A percentile compares a stretch with the other conserved stretches of the same genome.
Conservation (phyloP, 2,797 vertebrate species). For the Meda fulgida region DNA sequence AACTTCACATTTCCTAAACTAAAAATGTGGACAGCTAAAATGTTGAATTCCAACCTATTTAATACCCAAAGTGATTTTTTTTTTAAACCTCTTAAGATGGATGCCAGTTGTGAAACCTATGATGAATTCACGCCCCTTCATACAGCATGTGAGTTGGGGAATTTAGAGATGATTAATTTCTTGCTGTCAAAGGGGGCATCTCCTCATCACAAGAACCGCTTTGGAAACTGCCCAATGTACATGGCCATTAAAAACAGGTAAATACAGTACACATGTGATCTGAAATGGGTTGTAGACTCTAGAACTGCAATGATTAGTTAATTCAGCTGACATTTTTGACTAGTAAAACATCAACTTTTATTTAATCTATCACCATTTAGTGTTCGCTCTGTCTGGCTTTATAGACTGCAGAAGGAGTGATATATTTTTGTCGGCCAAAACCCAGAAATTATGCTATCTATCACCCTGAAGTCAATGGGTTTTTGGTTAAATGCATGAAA, state of each 20-base stretch:
- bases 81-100: constrained; percentile 4
- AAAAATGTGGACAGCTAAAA: neutral
- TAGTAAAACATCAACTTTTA: neutral
- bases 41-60: neutral
- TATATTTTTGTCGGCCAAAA: too few species aligned
- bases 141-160: constrained; percentile 40
- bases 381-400: neutral
- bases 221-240: constrained; percentile 34
- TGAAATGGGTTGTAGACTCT: neutral
- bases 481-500: neutral
- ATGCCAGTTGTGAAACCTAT: constrained; percentile 31
- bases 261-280: neutral
- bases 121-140: constrained; percentile 27
- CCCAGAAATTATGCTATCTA: neutral
- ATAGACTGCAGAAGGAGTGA: neutral
- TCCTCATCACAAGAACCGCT: constrained; percentile 9
- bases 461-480: neutral
- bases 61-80: neutral
- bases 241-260: constrained; percentile 49
- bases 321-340: neutral
- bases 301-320: neutral
- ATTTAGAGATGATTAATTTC: constrained; percentile 44
- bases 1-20: neutral
- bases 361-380: neutral
- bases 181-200: constrained; percentile 31